A percentile compares a stretch with the other conserved stretches of the same genome.
phyloP scores from a whole-genome alignment of 2,888 invertebrate species.

The Troglohyphantes excavatus region DNA sequence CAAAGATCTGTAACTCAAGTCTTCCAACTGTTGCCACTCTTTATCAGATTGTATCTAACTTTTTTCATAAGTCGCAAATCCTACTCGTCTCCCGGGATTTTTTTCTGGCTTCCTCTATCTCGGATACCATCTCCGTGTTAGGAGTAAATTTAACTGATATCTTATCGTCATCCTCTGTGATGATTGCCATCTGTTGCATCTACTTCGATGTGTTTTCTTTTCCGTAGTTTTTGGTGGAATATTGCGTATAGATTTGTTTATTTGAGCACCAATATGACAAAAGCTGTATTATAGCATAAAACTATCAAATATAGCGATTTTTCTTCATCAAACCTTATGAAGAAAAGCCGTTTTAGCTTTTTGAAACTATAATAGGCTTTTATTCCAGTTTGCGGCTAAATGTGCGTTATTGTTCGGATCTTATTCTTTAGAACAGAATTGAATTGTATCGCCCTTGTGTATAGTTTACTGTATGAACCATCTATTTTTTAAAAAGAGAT shows the following conservation, averaged over 20 bases:
- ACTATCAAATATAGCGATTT: no score
- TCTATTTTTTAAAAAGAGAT: no score
- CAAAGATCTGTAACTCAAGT: background rate
- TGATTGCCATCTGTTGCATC: constrained; percentile 35
- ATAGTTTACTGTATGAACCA: no score
- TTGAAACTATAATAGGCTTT: no score
- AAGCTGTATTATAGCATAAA: no score
- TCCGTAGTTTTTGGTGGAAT: background rate
- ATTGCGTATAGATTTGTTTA: background rate
- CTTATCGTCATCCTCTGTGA: constrained; percentile 5
- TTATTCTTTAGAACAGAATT: no score
- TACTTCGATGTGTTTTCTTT: background rate
- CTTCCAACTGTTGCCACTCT: constrained; percentile 3
- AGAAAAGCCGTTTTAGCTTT: no score
- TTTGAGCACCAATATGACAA: no score
- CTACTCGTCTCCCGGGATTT: background rate
- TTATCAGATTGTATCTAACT: background rate
- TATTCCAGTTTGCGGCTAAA: no score
- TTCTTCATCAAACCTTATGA: no score
- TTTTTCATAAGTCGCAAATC: background rate
- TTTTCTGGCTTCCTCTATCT: background rate
- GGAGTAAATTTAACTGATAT: background rate
- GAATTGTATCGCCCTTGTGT: no score
- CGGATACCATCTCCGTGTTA: background rate
- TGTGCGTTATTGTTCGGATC: no score